Base-by-base conservation (phyloP, 1,140 invertebrate species). In the Musca vetustissima region DNA sequence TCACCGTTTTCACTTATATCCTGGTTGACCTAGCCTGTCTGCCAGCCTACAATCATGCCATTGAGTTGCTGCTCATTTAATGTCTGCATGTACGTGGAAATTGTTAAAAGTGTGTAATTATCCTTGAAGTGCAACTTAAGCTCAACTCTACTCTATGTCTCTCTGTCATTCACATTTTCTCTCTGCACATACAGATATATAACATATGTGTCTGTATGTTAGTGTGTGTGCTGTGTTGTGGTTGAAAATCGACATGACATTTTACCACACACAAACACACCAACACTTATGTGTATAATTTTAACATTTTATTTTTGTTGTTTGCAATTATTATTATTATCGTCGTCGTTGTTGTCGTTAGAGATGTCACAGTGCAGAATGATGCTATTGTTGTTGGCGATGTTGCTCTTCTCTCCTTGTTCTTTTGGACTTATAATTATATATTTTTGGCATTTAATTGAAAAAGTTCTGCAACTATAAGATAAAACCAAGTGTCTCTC, bases 171-270 rank as follows among this genome's bases (percentile, higher is more conserved):
- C 36, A 11, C 36, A n/a, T n/a, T 43, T 8, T 43, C 36, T 8
- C 13, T 13, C 36, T 43, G 6, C 28, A 61, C 15, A 11, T 43
- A 11, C 4, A 43, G 28, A 28, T 28, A n/a, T 32, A 32, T 9
- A 32, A 9, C 28, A 32, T 32, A 4, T 9, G 28, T 32, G 4
- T 43, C 6, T 7, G 36, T 43, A 11, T 13, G 36, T 43, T 43
- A 8, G 36, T 7, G 36, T 11, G 36, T 11, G 36, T 11, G 36
- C 1, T 43, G 36, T 43, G 36, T 8, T 43, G 36, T 61, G 57
- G 57, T 61, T 61, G 57, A 61, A 28, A 61, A 61, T 61, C 57
- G 57, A 61, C 57, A 61, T 61, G 57, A 61, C 57, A 61, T 61
- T 61, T 61, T 61, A 61, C 57, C 57, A 61, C 57, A 61, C 57